These are phyloP conservation scores for Diprion similis DNA, from an alignment of 1,140 invertebrate species.

Conservation along the genomic window DNA sequence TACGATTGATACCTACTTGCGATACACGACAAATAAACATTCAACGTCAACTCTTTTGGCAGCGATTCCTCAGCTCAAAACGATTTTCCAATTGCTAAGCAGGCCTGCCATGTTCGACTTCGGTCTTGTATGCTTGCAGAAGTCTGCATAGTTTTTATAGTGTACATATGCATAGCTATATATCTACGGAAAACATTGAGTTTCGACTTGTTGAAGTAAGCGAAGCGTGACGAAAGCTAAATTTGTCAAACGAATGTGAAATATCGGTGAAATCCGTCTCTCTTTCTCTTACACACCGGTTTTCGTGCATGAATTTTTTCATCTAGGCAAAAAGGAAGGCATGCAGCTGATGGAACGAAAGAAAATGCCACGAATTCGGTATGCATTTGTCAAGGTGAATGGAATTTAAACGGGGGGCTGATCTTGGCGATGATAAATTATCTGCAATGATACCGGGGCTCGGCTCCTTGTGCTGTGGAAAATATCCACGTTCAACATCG, in stretches of 20 bases:
- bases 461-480: no score
- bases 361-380: no score
- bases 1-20: neutral
- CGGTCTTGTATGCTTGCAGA: neutral
- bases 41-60: neutral
- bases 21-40: neutral
- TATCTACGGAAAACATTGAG: neutral
- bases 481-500: no score
- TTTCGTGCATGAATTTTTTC: no score
- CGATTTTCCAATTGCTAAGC: neutral
- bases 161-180: neutral
- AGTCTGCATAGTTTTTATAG: neutral
- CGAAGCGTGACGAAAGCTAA: neutral
- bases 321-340: no score
- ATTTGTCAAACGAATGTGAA: neutral
- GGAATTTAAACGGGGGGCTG: neutral
- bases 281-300: no score
- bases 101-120: neutral
- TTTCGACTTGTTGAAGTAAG: no score
- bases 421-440: no score
- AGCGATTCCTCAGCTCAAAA: neutral
- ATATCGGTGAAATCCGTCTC: neutral
- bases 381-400: neutral
- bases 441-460: no score
- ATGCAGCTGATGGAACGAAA: no score